Evolutionary conservation across 2,888 invertebrate genomes (phyloP).

Genomic region (Neelides folsomi): DNA sequence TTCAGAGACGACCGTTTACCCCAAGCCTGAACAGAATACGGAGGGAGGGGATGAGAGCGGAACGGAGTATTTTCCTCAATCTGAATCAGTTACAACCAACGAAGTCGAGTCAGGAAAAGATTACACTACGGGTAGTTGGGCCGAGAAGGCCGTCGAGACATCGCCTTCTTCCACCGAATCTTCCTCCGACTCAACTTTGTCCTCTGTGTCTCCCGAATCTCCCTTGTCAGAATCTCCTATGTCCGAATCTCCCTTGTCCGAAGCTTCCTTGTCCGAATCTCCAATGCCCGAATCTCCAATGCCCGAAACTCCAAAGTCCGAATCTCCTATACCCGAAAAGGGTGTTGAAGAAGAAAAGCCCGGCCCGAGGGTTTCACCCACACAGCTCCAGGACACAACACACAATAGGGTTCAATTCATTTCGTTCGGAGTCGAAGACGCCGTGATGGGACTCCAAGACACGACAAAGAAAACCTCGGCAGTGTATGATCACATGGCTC

Average conservation of each 20-base stretch:
- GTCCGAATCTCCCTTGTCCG: no score
- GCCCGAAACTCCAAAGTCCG: no score
- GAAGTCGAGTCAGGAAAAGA: no score
- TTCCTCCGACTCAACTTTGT: conserved; percentile 33
- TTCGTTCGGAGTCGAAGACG: conserved; percentile 74
- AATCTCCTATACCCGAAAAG: no score
- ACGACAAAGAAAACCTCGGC: conserved; percentile 19
- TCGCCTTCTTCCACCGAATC: conserved; percentile 7
- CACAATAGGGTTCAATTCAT: conserved; percentile 46
- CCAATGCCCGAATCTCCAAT: conserved; percentile 14
- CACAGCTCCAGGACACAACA: conserved; percentile 7
- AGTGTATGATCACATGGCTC: conserved; percentile 12
- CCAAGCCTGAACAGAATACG: no score
- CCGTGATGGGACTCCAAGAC: conserved; percentile 50
- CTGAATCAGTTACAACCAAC: no score
- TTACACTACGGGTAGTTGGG: conserved; percentile 5
- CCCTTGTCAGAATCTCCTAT: conserved; percentile 6
- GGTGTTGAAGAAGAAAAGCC: no score
- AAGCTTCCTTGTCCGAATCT: no score
- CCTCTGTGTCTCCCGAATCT: conserved; percentile 17
- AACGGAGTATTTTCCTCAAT: no score
- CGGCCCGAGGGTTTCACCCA: conserved; percentile 13
- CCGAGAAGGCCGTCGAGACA: background rate
- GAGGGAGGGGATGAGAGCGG: no score
- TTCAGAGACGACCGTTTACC: no score